Conservation (phyloP, 2,113 vertebrate species). For the Octodon degus region DNA sequence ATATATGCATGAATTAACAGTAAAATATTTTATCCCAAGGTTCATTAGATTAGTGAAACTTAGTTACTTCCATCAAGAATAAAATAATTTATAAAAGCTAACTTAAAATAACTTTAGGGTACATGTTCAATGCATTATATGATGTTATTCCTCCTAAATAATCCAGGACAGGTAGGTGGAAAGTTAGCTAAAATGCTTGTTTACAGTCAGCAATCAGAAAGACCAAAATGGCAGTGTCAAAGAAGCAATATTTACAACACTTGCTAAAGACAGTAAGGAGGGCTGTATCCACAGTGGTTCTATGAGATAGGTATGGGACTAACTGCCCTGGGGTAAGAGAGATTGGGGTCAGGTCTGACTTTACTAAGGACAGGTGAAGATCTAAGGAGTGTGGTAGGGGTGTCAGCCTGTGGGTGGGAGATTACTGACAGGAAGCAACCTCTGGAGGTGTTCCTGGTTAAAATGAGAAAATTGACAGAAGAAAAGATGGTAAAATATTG, state of each 20-base stretch:
- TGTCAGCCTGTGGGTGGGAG: not conserved
- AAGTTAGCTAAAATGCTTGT: constrained; percentile 11
- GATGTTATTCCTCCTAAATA: not conserved
- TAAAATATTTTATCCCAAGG: constrained; percentile 18
- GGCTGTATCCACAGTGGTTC: not conserved
- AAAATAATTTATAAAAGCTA: not conserved
- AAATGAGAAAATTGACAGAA: not conserved
- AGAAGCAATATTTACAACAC: not conserved
- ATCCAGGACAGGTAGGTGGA: not conserved
- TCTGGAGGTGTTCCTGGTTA: not conserved
- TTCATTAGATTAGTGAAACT: constrained; percentile 6
- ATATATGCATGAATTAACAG: not conserved
- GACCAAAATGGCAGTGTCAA: not conserved
- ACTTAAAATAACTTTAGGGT: not conserved
- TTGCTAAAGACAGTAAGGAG: not conserved
- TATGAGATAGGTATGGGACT: not conserved
- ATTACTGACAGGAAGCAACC: not conserved
- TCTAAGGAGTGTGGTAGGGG: not conserved
- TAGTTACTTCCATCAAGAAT: constrained; percentile 12
- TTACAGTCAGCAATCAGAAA: not conserved
- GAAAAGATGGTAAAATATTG: not conserved
- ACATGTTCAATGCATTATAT: not conserved
- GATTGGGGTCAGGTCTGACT: too few relatives aligned
- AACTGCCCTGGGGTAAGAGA: not conserved
- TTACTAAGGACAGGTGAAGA: not conserved